A percentile compares a stretch with the other conserved stretches of the same genome.
Conservation (phyloP, 2,113 vertebrate species). For the Xyliphius kryptos region DNA sequence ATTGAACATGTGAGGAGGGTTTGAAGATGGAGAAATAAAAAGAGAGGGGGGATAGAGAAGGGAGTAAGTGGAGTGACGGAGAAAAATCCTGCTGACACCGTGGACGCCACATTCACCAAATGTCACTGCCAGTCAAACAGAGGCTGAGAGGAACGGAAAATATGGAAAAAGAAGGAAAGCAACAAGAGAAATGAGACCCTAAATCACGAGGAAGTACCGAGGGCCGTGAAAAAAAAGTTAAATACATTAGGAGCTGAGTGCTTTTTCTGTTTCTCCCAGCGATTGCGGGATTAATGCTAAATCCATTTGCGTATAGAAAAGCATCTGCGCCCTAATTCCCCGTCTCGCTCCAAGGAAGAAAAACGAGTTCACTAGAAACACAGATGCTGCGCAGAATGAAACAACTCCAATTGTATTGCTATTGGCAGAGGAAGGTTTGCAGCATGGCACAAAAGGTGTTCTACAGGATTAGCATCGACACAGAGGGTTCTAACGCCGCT, state of each 20-base stretch:
- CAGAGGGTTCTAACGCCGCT: neutral
- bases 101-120: constrained; percentile 36
- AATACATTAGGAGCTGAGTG: neutral
- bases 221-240: neutral
- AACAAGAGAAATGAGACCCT: neutral
- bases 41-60: neutral
- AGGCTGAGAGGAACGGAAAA: neutral
- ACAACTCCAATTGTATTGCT: constrained; percentile 36
- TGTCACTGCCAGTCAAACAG: constrained; percentile 28
- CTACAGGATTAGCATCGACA: constrained; percentile 44
- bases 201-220: neutral
- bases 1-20: constrained; percentile 32
- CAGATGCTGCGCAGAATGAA: constrained; percentile 30
- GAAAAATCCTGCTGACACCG: constrained; percentile 31
- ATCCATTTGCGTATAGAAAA: constrained; percentile 33
- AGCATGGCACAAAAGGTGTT: constrained; percentile 25
- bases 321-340: constrained; percentile 10
- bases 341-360: neutral
- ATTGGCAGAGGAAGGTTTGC: constrained; percentile 39
- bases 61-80: neutral
- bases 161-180: neutral
- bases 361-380: constrained; percentile 1
- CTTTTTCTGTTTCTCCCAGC: constrained; percentile 5
- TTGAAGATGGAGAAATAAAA: constrained; percentile 23
- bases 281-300: constrained; percentile 31